Evolutionary conservation across 1,140 invertebrate genomes (phyloP), one percentile per base, ranked within the genome.

Genomic region (Solen grandis): DNA sequence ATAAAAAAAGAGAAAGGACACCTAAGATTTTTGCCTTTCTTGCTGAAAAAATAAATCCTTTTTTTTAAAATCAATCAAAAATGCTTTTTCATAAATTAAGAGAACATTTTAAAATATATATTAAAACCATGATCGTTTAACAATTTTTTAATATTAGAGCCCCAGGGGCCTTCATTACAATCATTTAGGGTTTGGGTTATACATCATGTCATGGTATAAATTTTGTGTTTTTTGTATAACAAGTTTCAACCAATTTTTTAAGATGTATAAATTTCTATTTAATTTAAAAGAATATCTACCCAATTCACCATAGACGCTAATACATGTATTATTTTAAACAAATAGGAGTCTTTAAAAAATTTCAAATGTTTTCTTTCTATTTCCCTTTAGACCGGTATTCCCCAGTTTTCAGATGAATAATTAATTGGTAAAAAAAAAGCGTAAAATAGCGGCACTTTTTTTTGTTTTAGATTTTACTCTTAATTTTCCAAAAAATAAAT

Each of bases 31-130:
- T 38, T 27, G 33, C 38, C 70, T 41, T 33, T 76, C 60, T 19
- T 65, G 36, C 8, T 52, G 63, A 65, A 65, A 76, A 63, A 29
- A 73, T 72, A 66, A 22, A 72, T 46, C 8, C 54, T 46, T 46
- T 46, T 10, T 8, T 46, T 46, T 46, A 19, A 46, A 46, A 8
- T 46, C 41, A 46, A 46, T 10, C n/a, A 19, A 10, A 46, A 46
- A 46, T 19, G 19, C 19, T 46, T 46, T n/a, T n/a, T n/a, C n/a
- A n/a, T 46, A 59, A 59, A 59, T 14, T 22, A 59, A 14, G 27
- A 14, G 55, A 27, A 59, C 10, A 59, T 8, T 59, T 22, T 14
- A 14, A 59, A 14, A 14, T 22, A 25, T 13, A 16, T 25, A 59
- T 14, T 59, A 59, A 59, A 27, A 10, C 55, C 55, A 25, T 14